Evolutionary conservation across 2,113 vertebrate genomes (phyloP), one percentile per base, ranked within the genome.

Genomic region (Sinocyclocheilus rhinocerous): DNA sequence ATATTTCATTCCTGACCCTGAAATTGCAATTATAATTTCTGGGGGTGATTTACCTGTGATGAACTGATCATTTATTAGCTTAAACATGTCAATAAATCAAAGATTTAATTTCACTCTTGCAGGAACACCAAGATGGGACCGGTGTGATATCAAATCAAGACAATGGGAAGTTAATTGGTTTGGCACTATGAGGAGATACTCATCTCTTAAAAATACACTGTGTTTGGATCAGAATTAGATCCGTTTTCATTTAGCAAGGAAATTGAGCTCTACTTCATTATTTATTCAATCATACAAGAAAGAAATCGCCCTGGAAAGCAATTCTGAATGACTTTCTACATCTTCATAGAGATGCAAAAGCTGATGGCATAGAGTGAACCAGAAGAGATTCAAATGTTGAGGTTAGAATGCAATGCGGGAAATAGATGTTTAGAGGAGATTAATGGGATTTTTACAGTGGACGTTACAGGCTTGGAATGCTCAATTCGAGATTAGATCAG

Each of bases 1-100:
- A 61, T 42, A 42, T 67, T 76, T 72, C 65, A 89, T 86, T 88
- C 29, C 80, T 83, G 59, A 77, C 20, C 4, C 84, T 45, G 85
- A 86, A 76, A 86, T 91, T 87, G 75, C 84, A 82, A 90, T 89
- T 86, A 90, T 84, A 78, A 75, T 90, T 83, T 89, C 86, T 85
- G 79, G 75, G 81, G 29, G 67, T 45, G 18, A 55, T 29, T 50
- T 59, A 84, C 57, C 75, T 76, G 57, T 42, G 85, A 83, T 72
- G 24, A 48, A 81, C 73, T 81, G 86, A 90, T 89, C 79, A 79
- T 69, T 76, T 63, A 63, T 75, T 75, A 55, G 69, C 65, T 50
- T 78, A 76, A 69, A 55, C 33, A 50, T 82, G 18, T 81, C 80
- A 39, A 87, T 87, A 61, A 88, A 89, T 89, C 85, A 83, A 55